Conservation (phyloP, 92 coral and sea anemone species). For the Scolanthus callimorphus region DNA sequence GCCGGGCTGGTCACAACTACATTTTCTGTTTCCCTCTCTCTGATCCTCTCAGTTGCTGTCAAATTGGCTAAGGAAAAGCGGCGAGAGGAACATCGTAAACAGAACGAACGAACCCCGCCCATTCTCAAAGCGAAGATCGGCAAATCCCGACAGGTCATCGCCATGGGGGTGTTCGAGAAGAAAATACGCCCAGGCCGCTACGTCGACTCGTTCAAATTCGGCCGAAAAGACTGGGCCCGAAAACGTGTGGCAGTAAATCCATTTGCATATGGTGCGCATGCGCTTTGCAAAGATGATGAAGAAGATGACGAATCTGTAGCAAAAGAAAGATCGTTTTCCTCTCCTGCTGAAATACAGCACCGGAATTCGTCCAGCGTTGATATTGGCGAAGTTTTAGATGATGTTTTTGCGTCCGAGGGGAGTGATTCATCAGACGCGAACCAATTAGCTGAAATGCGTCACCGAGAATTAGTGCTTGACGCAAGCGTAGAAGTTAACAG, state of each 20-base stretch:
- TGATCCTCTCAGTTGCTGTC: constrained; percentile 21
- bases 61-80: constrained; percentile 24
- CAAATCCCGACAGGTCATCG: constrained; percentile 43
- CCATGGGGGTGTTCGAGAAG: constrained; percentile 38
- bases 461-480: not conserved
- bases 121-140: constrained; percentile 54
- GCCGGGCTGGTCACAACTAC: no score
- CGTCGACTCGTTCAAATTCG: constrained; percentile 45
- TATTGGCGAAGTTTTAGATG: not conserved
- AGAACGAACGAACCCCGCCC: constrained; percentile 39
- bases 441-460: not conserved
- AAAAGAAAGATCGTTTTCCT: not conserved
- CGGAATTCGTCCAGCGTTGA: not conserved
- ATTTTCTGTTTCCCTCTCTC: no score
- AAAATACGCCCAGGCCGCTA: constrained; percentile 44
- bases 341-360: not conserved
- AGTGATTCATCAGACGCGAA: not conserved
- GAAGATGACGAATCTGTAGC: not conserved
- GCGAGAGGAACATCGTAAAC: constrained; percentile 6
- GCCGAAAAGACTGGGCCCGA: constrained; percentile 58
- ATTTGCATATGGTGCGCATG: constrained; percentile 34
- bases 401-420: not conserved
- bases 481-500: no score
- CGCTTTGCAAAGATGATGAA: not conserved
- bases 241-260: constrained; percentile 51